A percentile compares a stretch with the other conserved stretches of the same genome.
Evolutionary conservation across 2,888 invertebrate species (phyloP).

Genomic region (Ferdinandea cuprea): DNA sequence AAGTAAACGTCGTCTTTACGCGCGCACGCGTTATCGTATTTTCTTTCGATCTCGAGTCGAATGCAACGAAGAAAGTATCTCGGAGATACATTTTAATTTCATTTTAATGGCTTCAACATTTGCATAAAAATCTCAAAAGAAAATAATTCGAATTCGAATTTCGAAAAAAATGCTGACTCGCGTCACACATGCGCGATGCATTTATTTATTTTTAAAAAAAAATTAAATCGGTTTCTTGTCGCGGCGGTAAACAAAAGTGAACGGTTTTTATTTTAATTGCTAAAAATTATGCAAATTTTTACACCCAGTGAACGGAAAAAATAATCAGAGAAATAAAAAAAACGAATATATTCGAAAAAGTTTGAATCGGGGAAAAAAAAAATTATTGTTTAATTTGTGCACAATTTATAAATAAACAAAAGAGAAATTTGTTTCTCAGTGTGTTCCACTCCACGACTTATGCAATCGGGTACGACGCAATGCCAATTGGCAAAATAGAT

Average conservation of each 20-base stretch:
- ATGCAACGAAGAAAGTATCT: constrained; percentile 62
- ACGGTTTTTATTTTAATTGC: constrained; percentile 37
- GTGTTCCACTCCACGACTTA: constrained; percentile 34
- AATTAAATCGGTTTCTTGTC: too few species aligned
- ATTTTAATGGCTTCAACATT: constrained; percentile 1
- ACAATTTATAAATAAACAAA: constrained; percentile 3
- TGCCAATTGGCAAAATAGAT: constrained; percentile 78
- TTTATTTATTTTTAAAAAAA: not conserved
- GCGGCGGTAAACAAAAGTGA: constrained; percentile 26
- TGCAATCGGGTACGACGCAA: constrained; percentile 69
- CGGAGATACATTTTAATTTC: constrained; percentile 20
- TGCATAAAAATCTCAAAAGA: not conserved
- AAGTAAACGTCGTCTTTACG: constrained; percentile 56
- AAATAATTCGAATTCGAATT: constrained; percentile 21
- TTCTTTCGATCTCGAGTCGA: not conserved
- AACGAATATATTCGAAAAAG: constrained; percentile 6
- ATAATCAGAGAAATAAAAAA: constrained; percentile 14
- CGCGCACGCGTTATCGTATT: constrained; percentile 38
- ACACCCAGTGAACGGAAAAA: constrained; percentile 42
- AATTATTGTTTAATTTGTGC: too few species aligned
- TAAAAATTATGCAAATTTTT: constrained; percentile 50
- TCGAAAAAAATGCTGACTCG: constrained; percentile 24
- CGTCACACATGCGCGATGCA: constrained; percentile 24
- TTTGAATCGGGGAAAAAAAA: too few species aligned
- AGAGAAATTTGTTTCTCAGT: constrained; percentile 23